A percentile compares a stretch with the other conserved stretches of the same genome.
Evolutionary conservation across 2,113 vertebrate species (phyloP).

Genomic region (Forbesichthys papilliferus): DNA sequence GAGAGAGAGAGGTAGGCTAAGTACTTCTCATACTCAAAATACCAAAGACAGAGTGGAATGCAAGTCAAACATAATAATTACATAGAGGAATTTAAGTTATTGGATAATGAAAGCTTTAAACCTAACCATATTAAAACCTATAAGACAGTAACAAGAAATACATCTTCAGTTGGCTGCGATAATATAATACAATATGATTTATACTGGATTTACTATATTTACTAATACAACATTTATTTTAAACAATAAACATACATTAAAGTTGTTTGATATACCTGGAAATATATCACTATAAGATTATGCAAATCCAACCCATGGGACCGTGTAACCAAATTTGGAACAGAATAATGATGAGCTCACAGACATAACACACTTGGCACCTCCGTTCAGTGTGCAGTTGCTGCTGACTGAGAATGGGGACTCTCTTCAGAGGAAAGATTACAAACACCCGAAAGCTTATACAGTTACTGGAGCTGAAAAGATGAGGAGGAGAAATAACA

Average conservation of each 20-base stretch:
- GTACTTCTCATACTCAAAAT: background rate
- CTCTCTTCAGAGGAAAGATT: slow-evolving; percentile 5
- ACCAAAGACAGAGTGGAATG: slow-evolving; percentile 7
- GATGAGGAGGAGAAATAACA: background rate
- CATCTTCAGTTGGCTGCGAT: background rate
- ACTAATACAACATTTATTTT: background rate
- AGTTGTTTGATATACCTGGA: background rate
- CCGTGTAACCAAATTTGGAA: slow-evolving; percentile 53
- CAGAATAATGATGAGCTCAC: slow-evolving; percentile 54
- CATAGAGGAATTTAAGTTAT: background rate
- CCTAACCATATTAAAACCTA: background rate
- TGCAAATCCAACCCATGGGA: slow-evolving; percentile 50
- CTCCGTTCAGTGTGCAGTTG: slow-evolving; percentile 13
- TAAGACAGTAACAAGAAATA: background rate
- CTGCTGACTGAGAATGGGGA: slow-evolving; percentile 7
- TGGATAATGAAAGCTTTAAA: slow-evolving; percentile 8
- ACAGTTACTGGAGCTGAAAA: background rate
- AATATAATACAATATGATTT: too few relatives aligned
- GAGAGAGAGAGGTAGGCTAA: background rate
- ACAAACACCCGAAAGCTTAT: slow-evolving; percentile 1
- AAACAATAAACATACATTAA: background rate
- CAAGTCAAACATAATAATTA: background rate
- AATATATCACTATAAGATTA: slow-evolving; percentile 47
- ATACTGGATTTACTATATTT: too few relatives aligned
- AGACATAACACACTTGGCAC: slow-evolving; percentile 32